Evolutionary conservation across 1,140 invertebrate species (phyloP).

Genomic region (Chionoecetes opilio): DNA sequence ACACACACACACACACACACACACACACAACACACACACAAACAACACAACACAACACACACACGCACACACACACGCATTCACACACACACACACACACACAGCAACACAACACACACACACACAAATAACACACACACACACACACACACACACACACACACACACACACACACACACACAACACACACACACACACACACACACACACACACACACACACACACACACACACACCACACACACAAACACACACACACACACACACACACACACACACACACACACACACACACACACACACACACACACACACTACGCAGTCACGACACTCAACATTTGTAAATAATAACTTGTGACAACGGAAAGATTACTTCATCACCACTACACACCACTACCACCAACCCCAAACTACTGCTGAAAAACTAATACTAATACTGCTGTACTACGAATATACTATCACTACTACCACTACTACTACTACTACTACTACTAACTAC

Average conservation of each 20-base stretch:
- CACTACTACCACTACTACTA: no score
- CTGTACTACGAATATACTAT: no score
- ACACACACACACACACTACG: no score
- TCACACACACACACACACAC: slow-evolving; percentile 4
- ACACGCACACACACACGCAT: slow-evolving; percentile 2
- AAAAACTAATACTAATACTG: no score
- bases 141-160: slow-evolving; percentile 6
- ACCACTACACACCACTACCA: not conserved
- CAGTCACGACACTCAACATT: not conserved
- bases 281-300: no score
- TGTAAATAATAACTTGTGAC: not conserved
- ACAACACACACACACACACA: no score
- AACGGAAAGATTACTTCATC: not conserved
- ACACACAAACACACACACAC: not conserved
- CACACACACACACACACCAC: no score
- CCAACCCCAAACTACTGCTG: not conserved
- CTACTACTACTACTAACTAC: not conserved
- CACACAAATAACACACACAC: no score
- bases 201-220: no score
- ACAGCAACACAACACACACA: no score
- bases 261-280: slow-evolving; percentile 14
- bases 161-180: slow-evolving; percentile 18
- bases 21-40: no score
- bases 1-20: slow-evolving; percentile 21
- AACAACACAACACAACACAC: not conserved